Evolutionary conservation across 2,888 invertebrate genomes (phyloP), one percentile per base, ranked within the genome.

Genomic region (Parasteatoda lunata): DNA sequence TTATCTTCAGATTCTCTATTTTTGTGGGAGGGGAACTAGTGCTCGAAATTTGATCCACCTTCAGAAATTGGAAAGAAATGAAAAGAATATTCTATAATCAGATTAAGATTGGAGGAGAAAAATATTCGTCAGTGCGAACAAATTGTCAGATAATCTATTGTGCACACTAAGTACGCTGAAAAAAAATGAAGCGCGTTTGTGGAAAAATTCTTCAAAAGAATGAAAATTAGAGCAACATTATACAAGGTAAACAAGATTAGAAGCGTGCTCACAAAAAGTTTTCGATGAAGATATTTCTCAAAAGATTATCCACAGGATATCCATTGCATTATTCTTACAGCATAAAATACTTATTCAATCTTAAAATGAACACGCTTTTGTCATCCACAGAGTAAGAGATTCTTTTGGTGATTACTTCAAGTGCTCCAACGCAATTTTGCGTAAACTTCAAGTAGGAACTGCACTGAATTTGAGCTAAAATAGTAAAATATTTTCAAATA

Each of bases 21-120:
- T 59, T 72, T 7, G 54, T 30, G 30, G 66, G 71, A 52, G 47
- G 15, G 9, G 65, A 69, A 45, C 48, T 54, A 45, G 48, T 72
- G 78, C 77, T 69, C 15, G 84, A 84, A 78, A 84, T 73, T 78
- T 59, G 84, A 84, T 78, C 84, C 78, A 78, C 78, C 69, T 84
- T 73, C 73, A 15, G 9, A 69, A 65, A n/a, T 73, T 77, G 69
- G 48, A 76, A 79, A 51, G 59, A 59, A 7, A 13, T 15, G 54
- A 72, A 47, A 51, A 66, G 47, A 80, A 54, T 15, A 9, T 45
- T 48, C 54, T 47, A 71, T 65, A 48, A 75, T 75, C 54, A 73
- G 75, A 73, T 81, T 52, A 70, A 64, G 54, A 54, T 48, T 15
- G 66, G 64, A 64, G 59, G 65, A 30, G 66, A 52, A 47, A 59